Conservation (phyloP, 2,797 vertebrate genomes). For the Syndactyla subalaris region DNA sequence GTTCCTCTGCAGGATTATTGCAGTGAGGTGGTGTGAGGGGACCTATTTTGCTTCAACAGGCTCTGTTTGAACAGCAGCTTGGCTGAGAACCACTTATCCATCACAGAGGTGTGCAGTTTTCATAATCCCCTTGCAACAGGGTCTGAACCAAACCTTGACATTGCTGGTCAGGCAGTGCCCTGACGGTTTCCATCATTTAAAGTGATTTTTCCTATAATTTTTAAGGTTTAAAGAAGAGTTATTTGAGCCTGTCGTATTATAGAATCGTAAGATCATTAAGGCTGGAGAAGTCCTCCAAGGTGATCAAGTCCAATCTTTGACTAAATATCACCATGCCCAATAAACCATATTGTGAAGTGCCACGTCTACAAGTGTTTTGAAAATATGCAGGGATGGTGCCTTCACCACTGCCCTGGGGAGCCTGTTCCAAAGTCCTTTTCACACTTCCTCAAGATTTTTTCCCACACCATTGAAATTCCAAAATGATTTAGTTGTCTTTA, state of each 20-base stretch:
- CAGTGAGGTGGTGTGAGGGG: not conserved
- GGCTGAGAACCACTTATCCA: not conserved
- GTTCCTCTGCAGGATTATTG: not conserved
- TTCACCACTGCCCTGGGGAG: not conserved
- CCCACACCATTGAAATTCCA: not conserved
- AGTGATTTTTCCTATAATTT: not conserved
- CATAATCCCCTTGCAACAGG: not conserved
- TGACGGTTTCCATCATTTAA: not conserved
- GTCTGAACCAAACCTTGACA: not conserved
- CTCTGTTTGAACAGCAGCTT: not conserved
- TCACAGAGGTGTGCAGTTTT: not conserved
- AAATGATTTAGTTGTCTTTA: accelerated
- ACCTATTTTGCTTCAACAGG: not conserved
- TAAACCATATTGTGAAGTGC: not conserved
- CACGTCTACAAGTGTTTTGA: not conserved
- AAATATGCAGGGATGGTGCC: not conserved
- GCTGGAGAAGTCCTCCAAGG: not conserved
- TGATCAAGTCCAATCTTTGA: not conserved
- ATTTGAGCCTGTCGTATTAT: not conserved
- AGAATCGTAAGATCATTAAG: too few species aligned
- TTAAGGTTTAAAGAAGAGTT: not conserved
- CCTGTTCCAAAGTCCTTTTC: not conserved
- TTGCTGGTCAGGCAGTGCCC: not conserved
- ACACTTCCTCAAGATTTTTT: not conserved
- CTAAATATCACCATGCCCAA: not conserved